Evolutionary conservation across 2,113 vertebrate genomes (phyloP), one percentile per base, ranked within the genome.

Genomic region (Struthio camelus): DNA sequence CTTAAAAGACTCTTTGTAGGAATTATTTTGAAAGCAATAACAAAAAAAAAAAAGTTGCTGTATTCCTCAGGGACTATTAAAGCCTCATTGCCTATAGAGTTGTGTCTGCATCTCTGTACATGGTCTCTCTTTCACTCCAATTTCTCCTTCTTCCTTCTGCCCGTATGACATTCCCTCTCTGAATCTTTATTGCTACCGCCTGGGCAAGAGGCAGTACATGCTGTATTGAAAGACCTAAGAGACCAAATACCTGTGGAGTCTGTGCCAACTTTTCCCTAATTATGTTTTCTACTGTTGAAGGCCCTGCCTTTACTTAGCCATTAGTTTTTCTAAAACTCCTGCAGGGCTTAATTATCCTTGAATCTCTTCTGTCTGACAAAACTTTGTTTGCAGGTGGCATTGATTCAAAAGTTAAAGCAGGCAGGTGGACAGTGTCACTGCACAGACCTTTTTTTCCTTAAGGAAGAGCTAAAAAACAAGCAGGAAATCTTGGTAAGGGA

Each of bases 401-500:
- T 13, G 84, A 69, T 96, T 97, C 77, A 81, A n/a, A 92, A 42
- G 38, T 89, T 84, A 64, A 42, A 46, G 59, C 72, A 65, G 66
- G 2, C 14, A 16, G 30, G 40, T 80, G 40, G 50, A 51, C 61
- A 30, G 48, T 76, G 91, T 85, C 87, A 90, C 91, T 94, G 87
- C 89, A 87, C 85, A 93, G 87, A 94, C 80, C 42, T 89, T 96
- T 95, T 42, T 85, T 85, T 53, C 36, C 75, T 69, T 85, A 82
- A 85, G 30, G 28, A 91, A 5, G 53, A 82, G 25, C 38, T 89
- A 0, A 83, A 79, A 93, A 85, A 10, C 13, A 24, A 81, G 14
- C 42, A 75, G 64, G 40, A 80, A 58, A 38, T 50, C 32, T 86
- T 67, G 14, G 25, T 51, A 51, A 67, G 88, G 48, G 54, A 23